phyloP scores from a whole-genome alignment of 1,140 invertebrate genomes.

The Pogonomyrmex californicus region DNA sequence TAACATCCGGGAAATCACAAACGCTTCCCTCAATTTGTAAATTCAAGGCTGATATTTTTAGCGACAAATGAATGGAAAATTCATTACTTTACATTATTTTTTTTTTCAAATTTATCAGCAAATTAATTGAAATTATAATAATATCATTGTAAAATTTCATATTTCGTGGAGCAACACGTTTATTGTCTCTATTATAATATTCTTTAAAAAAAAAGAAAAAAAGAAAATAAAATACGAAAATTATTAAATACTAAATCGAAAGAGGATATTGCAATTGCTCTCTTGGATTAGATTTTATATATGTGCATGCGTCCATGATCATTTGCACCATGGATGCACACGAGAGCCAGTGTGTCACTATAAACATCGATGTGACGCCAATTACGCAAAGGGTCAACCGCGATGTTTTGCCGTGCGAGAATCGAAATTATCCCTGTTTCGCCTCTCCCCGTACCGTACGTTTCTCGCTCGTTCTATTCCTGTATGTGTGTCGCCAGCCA shows the following conservation, averaged over 20 bases:
- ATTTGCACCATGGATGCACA: neutral
- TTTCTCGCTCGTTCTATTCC: neutral
- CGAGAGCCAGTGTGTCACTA: slow-evolving; percentile 61
- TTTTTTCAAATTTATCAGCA: neutral
- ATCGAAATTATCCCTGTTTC: slow-evolving; percentile 76
- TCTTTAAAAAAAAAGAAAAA: too few relatives aligned
- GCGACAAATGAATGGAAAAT: neutral
- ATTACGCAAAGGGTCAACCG: slow-evolving; percentile 80
- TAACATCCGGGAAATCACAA: neutral
- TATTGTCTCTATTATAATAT: too few relatives aligned
- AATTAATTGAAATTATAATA: slow-evolving; percentile 1
- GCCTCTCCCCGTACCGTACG: neutral
- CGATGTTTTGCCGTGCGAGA: slow-evolving; percentile 78
- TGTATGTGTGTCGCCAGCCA: neutral
- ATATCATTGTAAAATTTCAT: neutral
- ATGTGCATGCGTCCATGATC: slow-evolving; percentile 12
- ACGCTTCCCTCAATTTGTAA: neutral
- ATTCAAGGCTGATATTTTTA: neutral
- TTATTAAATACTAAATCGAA: too few relatives aligned
- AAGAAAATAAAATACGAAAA: too few relatives aligned
- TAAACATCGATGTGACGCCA: slow-evolving; percentile 80
- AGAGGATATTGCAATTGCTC: neutral
- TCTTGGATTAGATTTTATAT: neutral
- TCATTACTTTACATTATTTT: neutral
- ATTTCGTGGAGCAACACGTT: too few relatives aligned